These are phyloP conservation scores for Drosophila navojoa DNA, from an alignment of 1,140 invertebrate species.

Conservation along the genomic window DNA sequence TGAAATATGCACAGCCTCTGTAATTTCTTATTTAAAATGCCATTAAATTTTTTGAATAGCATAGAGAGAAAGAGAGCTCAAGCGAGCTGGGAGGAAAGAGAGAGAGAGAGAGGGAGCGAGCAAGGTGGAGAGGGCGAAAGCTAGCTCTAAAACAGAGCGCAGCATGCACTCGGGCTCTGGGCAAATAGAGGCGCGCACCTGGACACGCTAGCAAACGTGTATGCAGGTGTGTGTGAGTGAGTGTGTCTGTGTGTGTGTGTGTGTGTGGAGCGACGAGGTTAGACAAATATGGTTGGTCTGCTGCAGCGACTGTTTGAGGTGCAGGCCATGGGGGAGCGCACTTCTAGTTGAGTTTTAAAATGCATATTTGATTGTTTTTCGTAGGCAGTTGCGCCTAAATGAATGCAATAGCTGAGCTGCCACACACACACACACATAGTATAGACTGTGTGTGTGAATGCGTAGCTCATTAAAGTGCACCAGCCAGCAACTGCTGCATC, in stretches of 20 bases:
- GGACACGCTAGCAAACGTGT: conserved; percentile 30
- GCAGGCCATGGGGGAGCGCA: conserved; percentile 69
- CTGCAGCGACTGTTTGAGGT: conserved; percentile 74
- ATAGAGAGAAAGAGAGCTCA: conserved; percentile 46
- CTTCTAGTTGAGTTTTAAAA: conserved; percentile 66
- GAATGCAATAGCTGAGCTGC: conserved; percentile 40
- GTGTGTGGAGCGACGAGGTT: conserved; percentile 67
- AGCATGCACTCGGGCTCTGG: conserved; percentile 73
- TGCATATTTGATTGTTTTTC: conserved; percentile 77
- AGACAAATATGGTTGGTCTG: conserved; percentile 79
- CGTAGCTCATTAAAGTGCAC: conserved; percentile 52
- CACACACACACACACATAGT: neutral
- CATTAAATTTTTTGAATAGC: conserved; percentile 84
- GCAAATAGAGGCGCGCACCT: conserved; percentile 70
- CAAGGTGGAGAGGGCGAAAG: neutral
- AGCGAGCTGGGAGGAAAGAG: neutral
- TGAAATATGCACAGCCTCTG: conserved; percentile 82
- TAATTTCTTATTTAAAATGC: conserved; percentile 84
- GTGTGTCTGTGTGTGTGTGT: conserved; percentile 34
- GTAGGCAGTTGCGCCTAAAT: conserved; percentile 28
- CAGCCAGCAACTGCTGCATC: conserved; percentile 40
- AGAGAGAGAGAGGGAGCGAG: conserved; percentile 20
- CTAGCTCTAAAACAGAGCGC: conserved; percentile 70
- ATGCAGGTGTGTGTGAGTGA: conserved; percentile 12
- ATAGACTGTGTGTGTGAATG: conserved; percentile 11